These are phyloP conservation scores for Orcinus orca DNA, from an alignment of 2,113 vertebrate genomes.

Conservation along the genomic window DNA sequence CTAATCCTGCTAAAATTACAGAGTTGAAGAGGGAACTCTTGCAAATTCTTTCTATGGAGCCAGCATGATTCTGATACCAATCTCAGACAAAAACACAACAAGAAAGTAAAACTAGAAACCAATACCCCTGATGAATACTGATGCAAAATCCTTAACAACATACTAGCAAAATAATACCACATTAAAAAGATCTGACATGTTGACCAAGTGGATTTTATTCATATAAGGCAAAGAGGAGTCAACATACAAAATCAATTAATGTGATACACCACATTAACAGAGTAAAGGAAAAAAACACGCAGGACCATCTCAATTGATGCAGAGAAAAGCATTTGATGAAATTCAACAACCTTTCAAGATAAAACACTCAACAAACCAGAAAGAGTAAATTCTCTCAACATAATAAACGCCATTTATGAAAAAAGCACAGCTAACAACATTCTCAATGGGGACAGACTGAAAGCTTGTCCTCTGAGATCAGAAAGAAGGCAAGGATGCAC, in stretches of 20 bases:
- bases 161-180: neutral
- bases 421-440: neutral
- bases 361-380: neutral
- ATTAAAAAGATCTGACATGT: neutral
- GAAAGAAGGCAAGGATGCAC: accelerated
- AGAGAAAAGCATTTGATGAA: neutral
- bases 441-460: neutral
- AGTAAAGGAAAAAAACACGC: neutral
- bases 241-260: neutral
- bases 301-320: neutral
- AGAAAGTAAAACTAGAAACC: neutral
- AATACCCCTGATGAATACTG: neutral
- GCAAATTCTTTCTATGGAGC: neutral
- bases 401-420: neutral
- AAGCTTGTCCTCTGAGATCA: neutral
- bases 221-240: neutral
- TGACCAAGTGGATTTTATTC: neutral
- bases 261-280: neutral
- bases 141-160: neutral
- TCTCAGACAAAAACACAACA: neutral
- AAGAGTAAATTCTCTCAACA: neutral
- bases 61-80: neutral
- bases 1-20: neutral
- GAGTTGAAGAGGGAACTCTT: too few relatives aligned
- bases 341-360: neutral